Percentiles rank a stretch among this genome's conserved stretches.
Conservation (phyloP, 2,888 invertebrate genomes). For the Campoplex capitator region DNA sequence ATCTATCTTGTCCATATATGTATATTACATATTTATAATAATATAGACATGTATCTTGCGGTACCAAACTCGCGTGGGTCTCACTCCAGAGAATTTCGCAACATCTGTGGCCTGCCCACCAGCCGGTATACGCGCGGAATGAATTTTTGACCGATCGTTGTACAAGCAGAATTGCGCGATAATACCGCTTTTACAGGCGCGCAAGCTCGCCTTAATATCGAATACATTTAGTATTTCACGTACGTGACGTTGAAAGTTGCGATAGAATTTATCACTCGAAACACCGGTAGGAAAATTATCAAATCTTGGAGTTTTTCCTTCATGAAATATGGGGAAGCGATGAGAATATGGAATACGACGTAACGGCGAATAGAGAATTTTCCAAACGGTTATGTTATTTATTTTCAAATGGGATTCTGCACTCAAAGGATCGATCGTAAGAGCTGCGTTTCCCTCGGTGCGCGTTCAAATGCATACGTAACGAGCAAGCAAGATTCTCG, state of each 20-base stretch:
- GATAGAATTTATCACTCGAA: conserved; percentile 24
- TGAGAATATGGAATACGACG: neutral
- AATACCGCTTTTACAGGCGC: conserved; percentile 28
- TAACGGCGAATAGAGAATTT: neutral
- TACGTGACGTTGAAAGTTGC: conserved; percentile 45
- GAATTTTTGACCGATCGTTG: conserved; percentile 65
- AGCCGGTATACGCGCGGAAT: conserved; percentile 26
- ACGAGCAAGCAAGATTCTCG: conserved; percentile 21
- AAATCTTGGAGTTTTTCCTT: conserved; percentile 11
- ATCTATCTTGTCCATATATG: neutral
- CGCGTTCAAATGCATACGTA: conserved; percentile 3
- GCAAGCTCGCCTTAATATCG: neutral
- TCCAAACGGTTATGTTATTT: neutral
- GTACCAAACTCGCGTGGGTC: conserved; percentile 59
- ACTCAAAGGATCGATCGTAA: neutral
- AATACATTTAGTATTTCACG: conserved; percentile 17
- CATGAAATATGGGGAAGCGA: neutral
- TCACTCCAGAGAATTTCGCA: conserved; percentile 58
- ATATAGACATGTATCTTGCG: conserved; percentile 3
- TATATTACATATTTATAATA: conserved; percentile 7
- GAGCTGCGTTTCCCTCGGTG: neutral
- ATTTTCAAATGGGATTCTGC: neutral
- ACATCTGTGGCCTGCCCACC: conserved; percentile 66
- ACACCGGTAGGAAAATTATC: conserved; percentile 38
- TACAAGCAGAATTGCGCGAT: conserved; percentile 54